These are phyloP conservation scores for Chiroxiphia lanceolata DNA, from an alignment of 2,797 vertebrate genomes.

Conservation along the genomic window DNA sequence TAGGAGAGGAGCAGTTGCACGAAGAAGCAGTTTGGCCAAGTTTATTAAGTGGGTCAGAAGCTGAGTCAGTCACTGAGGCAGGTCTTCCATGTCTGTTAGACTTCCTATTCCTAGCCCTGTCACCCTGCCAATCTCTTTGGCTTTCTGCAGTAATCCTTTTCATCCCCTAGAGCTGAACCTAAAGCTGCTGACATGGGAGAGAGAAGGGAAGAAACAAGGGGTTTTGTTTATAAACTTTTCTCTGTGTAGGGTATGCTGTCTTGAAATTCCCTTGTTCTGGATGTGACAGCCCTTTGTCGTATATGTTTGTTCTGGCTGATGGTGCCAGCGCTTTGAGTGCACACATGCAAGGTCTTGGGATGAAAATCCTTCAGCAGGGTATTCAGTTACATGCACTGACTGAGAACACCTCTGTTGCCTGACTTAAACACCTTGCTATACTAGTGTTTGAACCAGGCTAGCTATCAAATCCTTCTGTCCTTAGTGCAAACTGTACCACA, in stretches of 20 bases:
- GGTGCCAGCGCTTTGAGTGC: not conserved
- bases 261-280: not conserved
- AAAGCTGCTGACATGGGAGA: not conserved
- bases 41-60: not conserved
- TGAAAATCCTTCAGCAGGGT: not conserved
- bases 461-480: not conserved
- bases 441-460: not conserved
- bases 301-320: not conserved
- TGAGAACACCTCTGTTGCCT: not conserved
- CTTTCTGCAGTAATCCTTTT: conserved; percentile 31
- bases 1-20: not conserved
- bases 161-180: not conserved
- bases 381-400: not conserved
- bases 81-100: not conserved
- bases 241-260: not conserved
- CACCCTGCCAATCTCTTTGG: not conserved
- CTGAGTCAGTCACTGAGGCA: not conserved
- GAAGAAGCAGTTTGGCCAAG: not conserved
- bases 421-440: not conserved
- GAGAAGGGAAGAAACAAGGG: not conserved
- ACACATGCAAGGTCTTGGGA: accelerated
- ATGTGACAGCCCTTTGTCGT: not conserved
- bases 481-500: not conserved
- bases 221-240: not conserved
- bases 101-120: not conserved